Evolutionary conservation across 2,888 invertebrate species (phyloP), one percentile per base, ranked within the genome.

Genomic region (Chrysolina oricalcia): DNA sequence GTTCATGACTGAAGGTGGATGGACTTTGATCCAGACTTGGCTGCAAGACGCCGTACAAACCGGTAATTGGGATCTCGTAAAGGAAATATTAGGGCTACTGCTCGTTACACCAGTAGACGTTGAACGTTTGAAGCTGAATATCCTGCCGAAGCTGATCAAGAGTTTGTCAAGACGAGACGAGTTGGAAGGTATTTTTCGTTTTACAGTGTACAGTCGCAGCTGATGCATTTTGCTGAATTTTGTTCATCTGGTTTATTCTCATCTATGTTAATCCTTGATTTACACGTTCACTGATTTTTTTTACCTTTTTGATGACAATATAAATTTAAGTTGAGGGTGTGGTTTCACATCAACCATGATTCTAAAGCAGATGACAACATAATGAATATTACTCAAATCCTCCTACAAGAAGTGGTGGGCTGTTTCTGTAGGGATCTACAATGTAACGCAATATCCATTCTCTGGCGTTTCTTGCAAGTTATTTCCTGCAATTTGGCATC

Each of bases 1-100:
- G 91, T 97, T 98, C 88, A 95, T 98, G 94, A 93, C 93, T 74
- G 94, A 93, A 75, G 97, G 97, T 80, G 98, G 98, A 63, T 99
- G 98, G 98, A 92, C 94, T 81, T 91, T 97, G 74, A 93, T 97
- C 63, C 95, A 97, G 85, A 92, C 92, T 83, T 99, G 98, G 98
- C 90, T 98, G 69, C 94, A 95, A 74, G 97, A 97, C 87, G 96
- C 96, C 69, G 95, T 96, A 79, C 92, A 93, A 17, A 93, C 93
- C 10, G 93, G 94, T 87, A 97, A 98, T 89, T 95, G 95, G 93
- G 94, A 96, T 11, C 91, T 98, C 62, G 94, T 98, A 17, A 92
- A 93, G 83, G 97, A 98, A 89, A 91, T 98, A 74, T 89, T 98
- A 80, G 94, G 95, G 87, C 91, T 98, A 41, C 91, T 98, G 71